Conservation (phyloP, 2,888 invertebrate species). For the Augochlorella aurata region DNA sequence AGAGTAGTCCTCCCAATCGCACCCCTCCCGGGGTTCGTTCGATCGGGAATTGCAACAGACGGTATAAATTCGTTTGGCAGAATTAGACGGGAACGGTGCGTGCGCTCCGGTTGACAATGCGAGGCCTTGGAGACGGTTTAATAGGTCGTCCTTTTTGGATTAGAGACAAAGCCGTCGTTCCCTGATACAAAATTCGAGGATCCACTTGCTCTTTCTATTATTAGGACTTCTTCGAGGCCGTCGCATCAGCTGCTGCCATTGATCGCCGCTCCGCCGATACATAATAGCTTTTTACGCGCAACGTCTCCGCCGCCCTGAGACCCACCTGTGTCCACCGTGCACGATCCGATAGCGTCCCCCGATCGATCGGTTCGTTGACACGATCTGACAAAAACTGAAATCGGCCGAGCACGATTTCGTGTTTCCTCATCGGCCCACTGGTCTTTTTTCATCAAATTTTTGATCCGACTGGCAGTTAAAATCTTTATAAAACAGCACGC, state of each 20-base stretch:
- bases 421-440: not conserved
- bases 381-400: not conserved
- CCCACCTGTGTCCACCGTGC: not conserved
- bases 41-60: constrained; percentile 42
- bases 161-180: constrained; percentile 50
- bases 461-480: no score
- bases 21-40: constrained; percentile 2
- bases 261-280: constrained; percentile 23
- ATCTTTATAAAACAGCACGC: no score
- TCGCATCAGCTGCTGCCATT: constrained; percentile 28
- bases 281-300: constrained; percentile 26
- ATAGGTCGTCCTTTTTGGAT: constrained; percentile 54
- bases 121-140: constrained; percentile 49
- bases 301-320: not conserved
- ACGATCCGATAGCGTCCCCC: not conserved
- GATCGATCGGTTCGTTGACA: not conserved
- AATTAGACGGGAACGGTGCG: constrained; percentile 29
- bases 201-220: constrained; percentile 45
- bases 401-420: not conserved
- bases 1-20: not conserved
- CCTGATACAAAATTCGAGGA: constrained; percentile 41
- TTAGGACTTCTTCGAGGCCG: constrained; percentile 37
- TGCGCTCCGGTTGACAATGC: constrained; percentile 10
- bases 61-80: constrained; percentile 49
- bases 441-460: no score